Evolutionary conservation across 2,797 vertebrate genomes (phyloP), one percentile per base, ranked within the genome.

Genomic region (Brachymystax lenok): DNA sequence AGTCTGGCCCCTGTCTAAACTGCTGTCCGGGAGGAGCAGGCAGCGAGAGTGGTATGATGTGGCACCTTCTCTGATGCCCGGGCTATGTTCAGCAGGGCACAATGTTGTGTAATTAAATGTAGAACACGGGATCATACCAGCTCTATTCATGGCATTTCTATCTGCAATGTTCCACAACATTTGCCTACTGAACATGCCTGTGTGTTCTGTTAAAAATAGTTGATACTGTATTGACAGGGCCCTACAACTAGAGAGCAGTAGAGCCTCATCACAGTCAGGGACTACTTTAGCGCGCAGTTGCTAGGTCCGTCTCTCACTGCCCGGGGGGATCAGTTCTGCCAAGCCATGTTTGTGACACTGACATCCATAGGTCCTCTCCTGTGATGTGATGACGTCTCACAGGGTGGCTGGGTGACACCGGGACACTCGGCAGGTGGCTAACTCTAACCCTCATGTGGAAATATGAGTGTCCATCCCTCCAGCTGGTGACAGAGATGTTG

Each of bases 171-270:
- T 46, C 40, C 10, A 1, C 40, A 46, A 46, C 40, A 12, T 46
- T 46, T 46, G 10, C 40, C 40, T 46, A 46, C 40, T 46, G 40
- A 46, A 46, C 40, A 46, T 3, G 40, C 40, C 40, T 46, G 40
- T 46, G 40, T 46, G 40, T 46, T 46, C 40, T 46, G 40, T 46
- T 61, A 61, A 61, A n/a, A 71, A n/a, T 5, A 61, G 51, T 76
- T 51, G 19, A 40, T 66, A 7, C 2, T 67, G 81, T 21, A 64
- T 76, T 84, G 50, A 71, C 75, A 77, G 3, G 1, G 0, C 0
- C 50, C 0, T 12, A 73, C 86, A 90, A 87, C n/a, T 67, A 90
- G 91, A 82, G 86, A 83, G 87, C 84, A 87, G 87, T 82, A 87
- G 3, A 83, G 28, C 0, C 16, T 69, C 17, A 19, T 24, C 1